phyloP scores from a whole-genome alignment of 2,113 vertebrate genomes.

The Solea senegalensis region DNA sequence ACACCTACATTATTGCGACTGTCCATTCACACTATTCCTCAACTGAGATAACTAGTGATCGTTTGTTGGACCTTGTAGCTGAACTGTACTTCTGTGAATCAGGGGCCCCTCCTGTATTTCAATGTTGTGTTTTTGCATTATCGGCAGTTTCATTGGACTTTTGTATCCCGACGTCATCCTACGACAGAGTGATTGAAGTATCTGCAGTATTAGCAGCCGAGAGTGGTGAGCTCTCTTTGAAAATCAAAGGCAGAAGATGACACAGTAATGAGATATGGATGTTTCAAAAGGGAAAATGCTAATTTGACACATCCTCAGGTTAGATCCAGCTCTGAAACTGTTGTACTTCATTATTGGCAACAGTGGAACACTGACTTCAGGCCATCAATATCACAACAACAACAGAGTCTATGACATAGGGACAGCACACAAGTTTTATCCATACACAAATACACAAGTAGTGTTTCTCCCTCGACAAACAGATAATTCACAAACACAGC shows the following conservation, averaged over 20 bases:
- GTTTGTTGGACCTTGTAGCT: no score
- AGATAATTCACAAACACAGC: conserved; percentile 1
- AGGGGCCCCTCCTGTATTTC: background rate
- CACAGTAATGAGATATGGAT: background rate
- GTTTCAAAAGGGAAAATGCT: background rate
- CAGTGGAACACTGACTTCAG: background rate
- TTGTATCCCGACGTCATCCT: background rate
- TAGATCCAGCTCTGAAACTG: background rate
- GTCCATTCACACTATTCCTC: no score
- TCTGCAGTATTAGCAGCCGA: background rate
- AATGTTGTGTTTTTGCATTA: background rate
- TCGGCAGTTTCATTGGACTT: background rate
- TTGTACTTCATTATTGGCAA: background rate
- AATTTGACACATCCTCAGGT: background rate
- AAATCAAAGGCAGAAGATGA: background rate
- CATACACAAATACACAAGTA: background rate
- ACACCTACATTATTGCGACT: no score
- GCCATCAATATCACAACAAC: background rate
- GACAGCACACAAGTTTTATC: background rate
- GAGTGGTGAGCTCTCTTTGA: background rate
- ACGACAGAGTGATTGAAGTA: background rate
- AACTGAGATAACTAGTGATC: no score
- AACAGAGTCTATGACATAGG: background rate
- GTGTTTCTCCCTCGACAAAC: background rate
- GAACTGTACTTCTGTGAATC: no score